Conservation (phyloP, 1,140 invertebrate species). For the Planococcus citri region DNA sequence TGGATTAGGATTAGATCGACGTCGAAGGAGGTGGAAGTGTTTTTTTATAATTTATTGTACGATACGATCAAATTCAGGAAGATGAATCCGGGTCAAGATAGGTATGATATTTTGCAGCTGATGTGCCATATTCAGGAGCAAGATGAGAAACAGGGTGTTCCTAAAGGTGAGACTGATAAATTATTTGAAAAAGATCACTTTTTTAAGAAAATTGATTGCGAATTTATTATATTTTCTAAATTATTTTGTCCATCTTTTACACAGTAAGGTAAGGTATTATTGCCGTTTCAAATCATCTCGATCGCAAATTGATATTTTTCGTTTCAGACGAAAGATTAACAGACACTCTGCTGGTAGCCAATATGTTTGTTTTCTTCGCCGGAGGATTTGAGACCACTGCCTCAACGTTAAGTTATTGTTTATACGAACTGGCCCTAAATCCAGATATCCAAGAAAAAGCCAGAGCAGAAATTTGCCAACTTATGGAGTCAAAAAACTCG, state of each 20-base stretch:
- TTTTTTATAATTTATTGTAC: neutral
- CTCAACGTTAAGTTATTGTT: slow-evolving; percentile 39
- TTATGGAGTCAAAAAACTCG: neutral
- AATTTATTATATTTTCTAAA: no score
- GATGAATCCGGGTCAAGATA: slow-evolving; percentile 25
- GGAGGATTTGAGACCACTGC: slow-evolving; percentile 52
- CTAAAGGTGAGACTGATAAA: neutral
- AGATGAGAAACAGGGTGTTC: neutral
- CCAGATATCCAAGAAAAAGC: slow-evolving; percentile 37
- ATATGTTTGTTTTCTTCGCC: slow-evolving; percentile 49
- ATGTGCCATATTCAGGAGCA: slow-evolving; percentile 20
- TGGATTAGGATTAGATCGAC: slow-evolving; percentile 10
- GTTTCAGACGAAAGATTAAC: slow-evolving; percentile 31
- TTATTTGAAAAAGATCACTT: no score
- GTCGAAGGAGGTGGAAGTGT: neutral
- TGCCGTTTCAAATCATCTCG: no score
- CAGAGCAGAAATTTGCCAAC: slow-evolving; percentile 24
- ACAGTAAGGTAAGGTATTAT: no score
- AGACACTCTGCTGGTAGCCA: slow-evolving; percentile 50
- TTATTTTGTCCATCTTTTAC: no score
- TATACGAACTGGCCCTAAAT: slow-evolving; percentile 44
- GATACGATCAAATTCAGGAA: slow-evolving; percentile 29
- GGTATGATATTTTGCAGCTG: slow-evolving; percentile 32
- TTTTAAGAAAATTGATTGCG: no score
- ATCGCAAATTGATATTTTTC: no score